phyloP scores from a whole-genome alignment of 2,888 invertebrate species.

The Dasypogon diadema region DNA sequence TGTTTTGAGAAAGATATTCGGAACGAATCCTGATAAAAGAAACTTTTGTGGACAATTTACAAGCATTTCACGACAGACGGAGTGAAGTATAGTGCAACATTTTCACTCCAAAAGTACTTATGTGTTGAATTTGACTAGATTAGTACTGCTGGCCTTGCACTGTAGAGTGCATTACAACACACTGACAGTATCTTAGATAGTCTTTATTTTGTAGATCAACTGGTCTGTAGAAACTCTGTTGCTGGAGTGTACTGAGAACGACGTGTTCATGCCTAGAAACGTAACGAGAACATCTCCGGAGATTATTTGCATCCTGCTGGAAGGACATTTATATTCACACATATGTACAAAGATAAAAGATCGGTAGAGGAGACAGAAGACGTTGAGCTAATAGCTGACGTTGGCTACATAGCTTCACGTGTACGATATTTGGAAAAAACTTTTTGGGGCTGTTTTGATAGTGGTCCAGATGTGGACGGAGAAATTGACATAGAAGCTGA shows the following conservation, averaged over 20 bases:
- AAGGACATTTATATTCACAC: slow-evolving; percentile 45
- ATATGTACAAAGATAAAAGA: slow-evolving; percentile 60
- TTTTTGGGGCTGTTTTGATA: slow-evolving; percentile 62
- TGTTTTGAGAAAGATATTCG: no score
- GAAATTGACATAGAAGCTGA: slow-evolving; percentile 15
- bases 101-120: no score
- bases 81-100: no score
- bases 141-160: no score
- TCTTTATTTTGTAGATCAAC: not conserved
- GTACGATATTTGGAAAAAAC: slow-evolving; percentile 65
- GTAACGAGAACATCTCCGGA: not conserved
- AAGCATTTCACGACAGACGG: no score
- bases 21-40: no score
- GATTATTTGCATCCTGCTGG: not conserved
- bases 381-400: slow-evolving; percentile 66
- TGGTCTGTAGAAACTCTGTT: not conserved
- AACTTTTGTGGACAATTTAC: no score
- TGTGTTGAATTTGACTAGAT: no score
- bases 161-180: no score
- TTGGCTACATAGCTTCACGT: slow-evolving; percentile 67
- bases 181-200: no score
- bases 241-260: no score
- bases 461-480: slow-evolving; percentile 14
- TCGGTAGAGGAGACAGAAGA: slow-evolving; percentile 60
- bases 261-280: slow-evolving; percentile 19